Conservation (phyloP, 2,888 invertebrate genomes). For the Athalia cordata region DNA sequence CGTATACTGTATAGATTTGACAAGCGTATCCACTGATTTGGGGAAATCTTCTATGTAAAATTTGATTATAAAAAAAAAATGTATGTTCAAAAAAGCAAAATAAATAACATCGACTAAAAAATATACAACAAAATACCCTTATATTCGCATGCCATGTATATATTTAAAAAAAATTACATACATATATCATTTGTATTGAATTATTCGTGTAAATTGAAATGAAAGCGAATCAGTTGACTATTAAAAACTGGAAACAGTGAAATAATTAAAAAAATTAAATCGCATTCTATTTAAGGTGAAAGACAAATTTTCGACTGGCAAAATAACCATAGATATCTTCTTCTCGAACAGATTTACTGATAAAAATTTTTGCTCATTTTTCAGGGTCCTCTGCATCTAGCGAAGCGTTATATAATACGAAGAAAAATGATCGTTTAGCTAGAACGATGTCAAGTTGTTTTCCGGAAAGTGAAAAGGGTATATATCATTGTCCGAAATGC, state of each 20-base stretch:
- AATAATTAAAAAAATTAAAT: too few relatives aligned
- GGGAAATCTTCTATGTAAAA: conserved; percentile 1
- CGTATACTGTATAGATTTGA: conserved; percentile 33
- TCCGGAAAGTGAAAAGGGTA: background rate
- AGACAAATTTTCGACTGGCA: background rate
- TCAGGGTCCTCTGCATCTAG: background rate
- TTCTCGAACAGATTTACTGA: background rate
- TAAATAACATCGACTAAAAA: background rate
- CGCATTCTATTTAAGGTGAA: too few relatives aligned
- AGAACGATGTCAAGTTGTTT: background rate
- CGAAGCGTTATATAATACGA: background rate
- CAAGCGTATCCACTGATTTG: background rate
- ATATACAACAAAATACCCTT: too few relatives aligned
- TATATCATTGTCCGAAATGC: conserved; percentile 64
- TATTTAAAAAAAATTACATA: background rate
- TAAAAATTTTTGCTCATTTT: conserved; percentile 13
- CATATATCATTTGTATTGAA: too few relatives aligned
- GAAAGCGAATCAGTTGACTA: too few relatives aligned
- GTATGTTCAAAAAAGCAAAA: background rate
- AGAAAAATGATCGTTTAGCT: background rate
- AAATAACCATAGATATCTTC: background rate
- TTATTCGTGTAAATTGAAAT: too few relatives aligned
- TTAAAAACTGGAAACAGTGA: too few relatives aligned
- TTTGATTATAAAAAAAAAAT: background rate
- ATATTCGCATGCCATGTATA: background rate